Base-by-base conservation (phyloP, 2,888 invertebrate genomes). In the Erebia aethiops region DNA sequence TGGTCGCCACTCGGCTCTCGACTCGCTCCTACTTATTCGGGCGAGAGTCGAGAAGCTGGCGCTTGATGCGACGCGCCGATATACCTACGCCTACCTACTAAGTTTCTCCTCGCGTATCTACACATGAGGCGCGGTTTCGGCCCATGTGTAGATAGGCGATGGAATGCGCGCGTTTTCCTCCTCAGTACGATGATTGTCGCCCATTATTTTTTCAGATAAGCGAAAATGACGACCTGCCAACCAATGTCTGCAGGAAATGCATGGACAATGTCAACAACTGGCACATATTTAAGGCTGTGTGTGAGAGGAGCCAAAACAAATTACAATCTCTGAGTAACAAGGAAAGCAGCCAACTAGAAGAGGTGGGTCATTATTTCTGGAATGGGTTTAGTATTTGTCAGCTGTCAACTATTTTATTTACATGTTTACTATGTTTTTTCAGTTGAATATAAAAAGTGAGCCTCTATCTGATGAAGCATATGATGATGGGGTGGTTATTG, bases 271-370 rank as follows among this genome's bases (percentile, higher is more conserved):
- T 96, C 78, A 95, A 95, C 81, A 94, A 94, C 83, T 96, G 96
- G 95, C 94, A 95, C 81, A 86, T 90, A 76, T 96, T 95, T 89
- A 96, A 95, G 86, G 91, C 94, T 83, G 89, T 94, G 26, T 96
- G 96, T 87, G 91, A 94, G 78, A 94, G 93, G 81, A 94, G 96
- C 77, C 96, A 96, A 90, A 93, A 92, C 81, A 96, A 95, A 87
- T 88, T 96, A 79, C 92, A 91, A 80, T 90, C 94, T 87, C 94
- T 95, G 93, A 83, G 94, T 79, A 90, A 89, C 82, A 92, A 90
- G 85, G 91, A 92, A 85, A 89, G 88, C 85, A 90, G 87, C 91
- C 92, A 88, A 89, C 91, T 92, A 88, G 92, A 92, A 91, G 91
- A 91, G 92, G 93, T 92, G 81, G 46, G 85, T 87, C 85, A 83